Evolutionary conservation across 2,797 vertebrate genomes (phyloP), one percentile per base, ranked within the genome.

Genomic region (Carapus acus): DNA sequence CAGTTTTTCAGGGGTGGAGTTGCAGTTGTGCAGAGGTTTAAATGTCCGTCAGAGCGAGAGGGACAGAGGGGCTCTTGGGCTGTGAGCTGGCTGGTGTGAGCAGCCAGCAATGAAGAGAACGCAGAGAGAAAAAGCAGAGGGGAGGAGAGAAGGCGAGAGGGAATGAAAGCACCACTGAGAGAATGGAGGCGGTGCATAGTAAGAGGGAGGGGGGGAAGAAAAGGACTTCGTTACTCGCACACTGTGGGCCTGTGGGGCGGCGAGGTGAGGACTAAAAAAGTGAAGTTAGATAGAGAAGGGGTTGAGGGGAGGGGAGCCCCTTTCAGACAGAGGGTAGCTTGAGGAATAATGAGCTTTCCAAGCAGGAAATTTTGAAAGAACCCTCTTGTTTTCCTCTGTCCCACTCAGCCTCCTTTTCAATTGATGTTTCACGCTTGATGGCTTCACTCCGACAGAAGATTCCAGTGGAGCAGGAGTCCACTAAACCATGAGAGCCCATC

Each of bases 301-400:
- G n/a, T n/a, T n/a, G n/a, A n/a, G n/a, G n/a, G n/a, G n/a, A n/a
- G n/a, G 48, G 54, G 37, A 38, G 49, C 39, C 33, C 62, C 53
- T 78, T 73, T 74, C 56, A 76, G 72, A 78, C 17, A 45, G 67
- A 73, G 50, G 75, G 41, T 68, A 82, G 77, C 75, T 85, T 58
- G 80, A 76, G 78, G 86, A 89, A 89, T 91, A 92, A 88, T 88
- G 84, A 91, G 88, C 75, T 84, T 84, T 67, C 58, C 66, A 69
- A 85, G 82, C 76, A 69, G 73, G 62, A 60, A 65, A 65, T 58
- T 69, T 52, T 78, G 66, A 80, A 86, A 79, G 45, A 55, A 79
- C 81, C 76, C 71, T 81, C 77, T 82, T 90, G 85, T 88, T 82
- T 77, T 60, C 58, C 71, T 71, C 62, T 62, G 58, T 68, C 54